These are phyloP conservation scores for Scaptodrosophila latifasciaeformis DNA, from an alignment of 2,888 invertebrate species.

Conservation along the genomic window DNA sequence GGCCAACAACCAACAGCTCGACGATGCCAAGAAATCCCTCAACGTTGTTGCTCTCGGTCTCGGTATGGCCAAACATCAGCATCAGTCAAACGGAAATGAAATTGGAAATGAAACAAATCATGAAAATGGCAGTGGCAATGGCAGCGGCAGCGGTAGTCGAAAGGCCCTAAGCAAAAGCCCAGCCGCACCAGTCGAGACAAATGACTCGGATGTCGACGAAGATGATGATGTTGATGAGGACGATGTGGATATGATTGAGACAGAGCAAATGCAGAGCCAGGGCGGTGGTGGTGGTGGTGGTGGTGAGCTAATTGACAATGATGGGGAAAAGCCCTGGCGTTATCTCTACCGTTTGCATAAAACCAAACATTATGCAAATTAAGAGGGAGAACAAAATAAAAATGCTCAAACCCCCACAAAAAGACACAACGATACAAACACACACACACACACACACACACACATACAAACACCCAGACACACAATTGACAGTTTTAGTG, in stretches of 20 bases:
- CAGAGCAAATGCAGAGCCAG: constrained; percentile 41
- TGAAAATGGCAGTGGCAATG: constrained; percentile 40
- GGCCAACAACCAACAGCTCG: constrained; percentile 27
- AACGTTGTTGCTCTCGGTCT: constrained; percentile 32
- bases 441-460: constrained; percentile 17
- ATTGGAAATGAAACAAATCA: constrained; percentile 59
- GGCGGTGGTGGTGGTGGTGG: no score
- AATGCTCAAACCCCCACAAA: constrained; percentile 4
- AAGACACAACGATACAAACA: constrained; percentile 19
- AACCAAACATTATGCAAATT: constrained; percentile 63
- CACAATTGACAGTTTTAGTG: background rate
- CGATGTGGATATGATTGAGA: constrained; percentile 16
- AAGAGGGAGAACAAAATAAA: constrained; percentile 30
- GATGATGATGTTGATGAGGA: constrained; percentile 21
- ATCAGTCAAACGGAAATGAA: constrained; percentile 58
- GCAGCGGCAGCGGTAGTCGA: constrained; percentile 25
- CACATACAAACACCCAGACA: constrained; percentile 14
- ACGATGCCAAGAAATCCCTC: constrained; percentile 53
- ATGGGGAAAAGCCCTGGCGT: constrained; percentile 55
- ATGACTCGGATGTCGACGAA: constrained; percentile 9
- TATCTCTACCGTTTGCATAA: constrained; percentile 72
- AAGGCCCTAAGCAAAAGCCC: constrained; percentile 7
- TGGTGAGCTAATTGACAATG: constrained; percentile 12
- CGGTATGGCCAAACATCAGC: constrained; percentile 42
- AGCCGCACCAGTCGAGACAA: no score